phyloP scores from a whole-genome alignment of 2,113 vertebrate species.

The Alligator sinensis region DNA sequence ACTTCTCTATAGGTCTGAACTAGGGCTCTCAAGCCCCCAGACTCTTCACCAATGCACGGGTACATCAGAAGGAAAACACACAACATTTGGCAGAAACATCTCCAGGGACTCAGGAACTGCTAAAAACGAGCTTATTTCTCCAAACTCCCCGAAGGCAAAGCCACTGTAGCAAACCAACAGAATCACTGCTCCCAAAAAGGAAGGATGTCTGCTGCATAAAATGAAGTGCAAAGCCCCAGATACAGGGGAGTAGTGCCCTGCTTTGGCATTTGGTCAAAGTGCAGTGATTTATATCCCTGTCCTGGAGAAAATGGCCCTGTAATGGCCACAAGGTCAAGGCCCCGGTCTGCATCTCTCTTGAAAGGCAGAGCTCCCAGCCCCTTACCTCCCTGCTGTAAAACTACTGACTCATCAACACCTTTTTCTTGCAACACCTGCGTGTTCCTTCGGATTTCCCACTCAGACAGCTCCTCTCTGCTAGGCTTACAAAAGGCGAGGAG shows the following conservation, averaged over 20 bases:
- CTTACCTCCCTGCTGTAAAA: neutral
- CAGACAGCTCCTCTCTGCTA: neutral
- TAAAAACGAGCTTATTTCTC: neutral
- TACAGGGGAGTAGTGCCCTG: neutral
- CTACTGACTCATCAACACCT: neutral
- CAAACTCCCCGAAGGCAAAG: conserved; percentile 18
- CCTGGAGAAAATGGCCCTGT: neutral
- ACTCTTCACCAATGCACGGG: neutral
- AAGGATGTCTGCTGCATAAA: neutral
- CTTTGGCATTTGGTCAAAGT: neutral
- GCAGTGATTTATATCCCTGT: neutral
- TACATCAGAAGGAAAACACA: neutral
- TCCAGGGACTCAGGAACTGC: neutral
- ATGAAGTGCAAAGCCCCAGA: conserved; percentile 22
- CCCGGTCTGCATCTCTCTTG: accelerated
- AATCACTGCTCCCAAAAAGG: neutral
- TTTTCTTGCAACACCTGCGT: neutral
- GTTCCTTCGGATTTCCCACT: neutral
- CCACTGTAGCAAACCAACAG: conserved; percentile 39
- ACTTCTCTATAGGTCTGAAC: neutral
- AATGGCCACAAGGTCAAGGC: neutral
- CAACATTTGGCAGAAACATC: neutral
- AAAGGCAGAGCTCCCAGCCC: neutral
- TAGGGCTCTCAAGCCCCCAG: neutral
- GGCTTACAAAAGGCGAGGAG: neutral